Evolutionary conservation across 2,797 vertebrate species (phyloP).

Genomic region (Zonotrichia albicollis): DNA sequence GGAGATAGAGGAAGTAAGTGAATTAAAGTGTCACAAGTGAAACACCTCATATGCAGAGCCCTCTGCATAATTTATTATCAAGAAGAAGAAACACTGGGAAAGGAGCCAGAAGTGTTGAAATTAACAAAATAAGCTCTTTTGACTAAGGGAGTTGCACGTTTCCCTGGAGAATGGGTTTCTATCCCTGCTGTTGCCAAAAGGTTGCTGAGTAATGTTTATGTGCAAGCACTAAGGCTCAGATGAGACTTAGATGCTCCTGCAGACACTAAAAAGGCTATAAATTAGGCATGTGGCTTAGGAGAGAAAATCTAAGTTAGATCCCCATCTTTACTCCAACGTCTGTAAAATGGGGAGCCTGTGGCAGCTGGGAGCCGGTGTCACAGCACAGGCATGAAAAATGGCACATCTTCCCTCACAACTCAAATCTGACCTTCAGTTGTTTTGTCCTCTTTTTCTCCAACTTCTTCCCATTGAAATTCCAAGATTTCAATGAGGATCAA

Average conservation of each 20-base stretch:
- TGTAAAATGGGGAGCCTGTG: not conserved
- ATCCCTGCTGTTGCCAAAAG: not conserved
- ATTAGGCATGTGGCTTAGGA: not conserved
- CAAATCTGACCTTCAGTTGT: not conserved
- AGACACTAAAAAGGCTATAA: not conserved
- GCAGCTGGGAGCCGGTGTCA: not conserved
- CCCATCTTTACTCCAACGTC: not conserved
- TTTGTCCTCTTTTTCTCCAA: not conserved
- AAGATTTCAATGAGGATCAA: not conserved
- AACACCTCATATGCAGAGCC: not conserved
- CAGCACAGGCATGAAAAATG: not conserved
- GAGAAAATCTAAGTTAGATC: not conserved
- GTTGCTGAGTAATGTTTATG: not conserved
- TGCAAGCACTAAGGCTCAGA: not conserved
- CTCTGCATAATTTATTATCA: not conserved
- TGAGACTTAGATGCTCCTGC: not conserved
- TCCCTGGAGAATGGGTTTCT: not conserved
- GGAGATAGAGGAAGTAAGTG: rapidly evolving
- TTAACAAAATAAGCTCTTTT: not conserved
- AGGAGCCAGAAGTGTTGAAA: not conserved
- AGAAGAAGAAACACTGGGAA: not conserved
- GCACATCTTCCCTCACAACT: not conserved
- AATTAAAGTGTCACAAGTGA: not conserved
- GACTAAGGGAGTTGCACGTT: not conserved
- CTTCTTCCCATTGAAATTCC: not conserved